Percentiles rank a stretch among this genome's conserved stretches.
phyloP scores from a whole-genome alignment of 2,797 vertebrate species.

The Dallia pectoralis region DNA sequence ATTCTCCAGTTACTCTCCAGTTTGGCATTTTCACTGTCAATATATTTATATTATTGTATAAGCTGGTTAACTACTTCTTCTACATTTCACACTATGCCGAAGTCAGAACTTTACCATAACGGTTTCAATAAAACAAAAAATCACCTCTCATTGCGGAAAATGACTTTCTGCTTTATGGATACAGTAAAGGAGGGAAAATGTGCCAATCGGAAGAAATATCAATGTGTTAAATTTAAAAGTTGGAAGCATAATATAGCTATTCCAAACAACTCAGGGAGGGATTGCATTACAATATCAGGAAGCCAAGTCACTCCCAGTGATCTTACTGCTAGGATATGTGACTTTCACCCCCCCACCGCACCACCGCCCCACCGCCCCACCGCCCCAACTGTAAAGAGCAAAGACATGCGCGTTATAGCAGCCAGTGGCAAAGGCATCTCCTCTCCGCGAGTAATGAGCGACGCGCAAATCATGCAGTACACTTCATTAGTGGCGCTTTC shows the following conservation, averaged over 20 bases:
- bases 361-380: no score
- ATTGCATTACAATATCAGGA: not conserved
- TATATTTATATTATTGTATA: no score
- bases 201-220: no score
- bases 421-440: not conserved
- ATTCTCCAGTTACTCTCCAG: no score
- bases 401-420: not conserved
- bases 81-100: no score
- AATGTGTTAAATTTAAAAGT: not conserved
- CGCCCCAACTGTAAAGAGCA: not conserved
- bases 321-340: not conserved
- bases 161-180: no score
- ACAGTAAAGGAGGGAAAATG: no score
- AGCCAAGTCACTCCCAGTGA: not conserved
- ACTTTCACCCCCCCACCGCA: not conserved
- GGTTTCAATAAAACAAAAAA: no score
- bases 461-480: not conserved
- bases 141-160: no score
- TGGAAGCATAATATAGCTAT: not conserved
- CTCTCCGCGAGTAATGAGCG: not conserved
- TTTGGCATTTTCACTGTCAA: no score
- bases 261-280: not conserved
- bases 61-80: no score
- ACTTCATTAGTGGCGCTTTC: conserved; percentile 12
- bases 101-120: no score